Evolutionary conservation across 1,140 invertebrate genomes (phyloP), one percentile per base, ranked within the genome.

Genomic region (Conus ventricosus): DNA sequence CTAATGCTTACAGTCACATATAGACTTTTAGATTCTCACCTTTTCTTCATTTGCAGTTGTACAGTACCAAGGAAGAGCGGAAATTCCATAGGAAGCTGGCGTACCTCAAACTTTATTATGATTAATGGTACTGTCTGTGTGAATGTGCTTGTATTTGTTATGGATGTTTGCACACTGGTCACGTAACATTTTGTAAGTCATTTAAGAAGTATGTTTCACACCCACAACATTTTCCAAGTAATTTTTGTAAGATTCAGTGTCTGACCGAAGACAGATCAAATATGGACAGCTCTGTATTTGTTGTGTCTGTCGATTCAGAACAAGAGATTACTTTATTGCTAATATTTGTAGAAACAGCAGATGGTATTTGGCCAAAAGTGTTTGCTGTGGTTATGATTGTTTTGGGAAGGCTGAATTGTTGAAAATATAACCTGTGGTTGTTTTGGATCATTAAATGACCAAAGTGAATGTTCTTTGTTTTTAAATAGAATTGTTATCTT

Each of bases 11-110:
- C 39, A 39, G 39, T 39, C 39, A 39, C 39, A 39, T 39, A 3
- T 1, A 39, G 0, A 39, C 39, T 39, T 39, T 39, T 39, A 39
- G 39, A 39, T n/a, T 71, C 20, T 10, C 17, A 17, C 67, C 0
- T 7, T 20, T 71, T 71, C 20, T 71, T 71, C 20, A 17, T 23
- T 71, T 92, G 27, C 91, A 94, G 94, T 88, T 95, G 20, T 93
- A 93, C 90, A 94, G 94, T 90, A 95, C 94, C 85, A 94, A 94
- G 91, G 94, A 94, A 88, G 94, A 94, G 88, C 93, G 93, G 87
- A 95, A 94, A 91, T 94, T 92, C 86, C 92, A 94, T 83, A 88
- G 93, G 87, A 94, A 93, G 88, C 89, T 95, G 86, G 94, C 94
- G 11, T 95, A 95, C 88, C 86, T 95, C 76, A 95, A 95, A 88